These are phyloP conservation scores for Nesogale talazaci DNA, from an alignment of 2,113 vertebrate genomes.

Conservation along the genomic window DNA sequence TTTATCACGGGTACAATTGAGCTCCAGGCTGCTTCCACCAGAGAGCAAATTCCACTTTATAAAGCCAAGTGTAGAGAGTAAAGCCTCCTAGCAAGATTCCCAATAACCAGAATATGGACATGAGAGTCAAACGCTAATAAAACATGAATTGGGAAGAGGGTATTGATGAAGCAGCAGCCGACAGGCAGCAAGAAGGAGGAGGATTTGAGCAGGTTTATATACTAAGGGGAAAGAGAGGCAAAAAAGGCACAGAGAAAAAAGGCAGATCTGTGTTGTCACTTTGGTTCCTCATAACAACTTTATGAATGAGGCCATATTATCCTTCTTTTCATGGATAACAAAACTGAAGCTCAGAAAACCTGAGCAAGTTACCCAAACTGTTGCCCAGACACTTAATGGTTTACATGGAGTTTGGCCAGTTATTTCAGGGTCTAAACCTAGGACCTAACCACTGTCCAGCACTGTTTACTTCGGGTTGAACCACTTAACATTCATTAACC, in stretches of 20 bases:
- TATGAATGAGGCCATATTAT: neutral
- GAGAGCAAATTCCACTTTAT: conserved; percentile 23
- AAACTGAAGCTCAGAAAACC: neutral
- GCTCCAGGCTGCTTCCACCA: conserved; percentile 40
- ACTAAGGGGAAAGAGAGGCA: neutral
- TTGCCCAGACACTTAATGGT: neutral
- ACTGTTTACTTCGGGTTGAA: no score
- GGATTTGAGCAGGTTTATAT: neutral
- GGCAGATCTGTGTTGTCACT: neutral
- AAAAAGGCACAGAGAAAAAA: neutral
- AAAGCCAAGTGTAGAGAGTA: conserved; percentile 15
- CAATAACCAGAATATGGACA: neutral
- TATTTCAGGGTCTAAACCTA: neutral
- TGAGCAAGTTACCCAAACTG: neutral
- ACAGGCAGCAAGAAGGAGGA: neutral
- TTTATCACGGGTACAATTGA: conserved; percentile 9
- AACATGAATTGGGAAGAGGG: neutral
- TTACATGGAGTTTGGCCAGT: neutral
- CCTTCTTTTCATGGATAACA: neutral
- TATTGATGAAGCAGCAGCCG: neutral
- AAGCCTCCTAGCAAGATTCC: conserved; percentile 39
- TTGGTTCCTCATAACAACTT: neutral
- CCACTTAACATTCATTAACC: neutral
- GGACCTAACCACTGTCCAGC: neutral
- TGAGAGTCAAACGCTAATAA: conserved; percentile 29